Evolutionary conservation across 2,888 invertebrate genomes (phyloP), one percentile per base, ranked within the genome.

Genomic region (Andrena haemorrhoa): DNA sequence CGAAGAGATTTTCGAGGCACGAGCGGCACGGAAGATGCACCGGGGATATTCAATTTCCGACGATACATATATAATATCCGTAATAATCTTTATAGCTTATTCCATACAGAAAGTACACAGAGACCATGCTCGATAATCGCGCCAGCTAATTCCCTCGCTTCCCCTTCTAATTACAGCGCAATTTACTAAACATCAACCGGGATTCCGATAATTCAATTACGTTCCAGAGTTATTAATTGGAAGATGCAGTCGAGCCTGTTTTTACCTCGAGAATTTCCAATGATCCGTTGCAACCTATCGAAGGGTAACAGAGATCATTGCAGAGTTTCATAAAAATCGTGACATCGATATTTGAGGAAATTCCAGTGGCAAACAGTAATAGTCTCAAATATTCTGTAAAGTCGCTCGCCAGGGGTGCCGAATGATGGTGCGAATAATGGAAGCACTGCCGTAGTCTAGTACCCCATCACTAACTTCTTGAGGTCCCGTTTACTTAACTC

Each of bases 1-100:
- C 75, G 73, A 72, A 68, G 8, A 53, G 60, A 71, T 77, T 77
- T 77, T 53, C 66, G 53, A 31, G 66, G 35, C 51, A 66, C 49
- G 16, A 20, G 33, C 51, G 56, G 64, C 71, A 20, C 66, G 75
- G 71, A 71, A 71, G 75, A 71, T n/a, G 47, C 31, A 31, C 23
- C 23, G 35, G 12, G 23, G 61, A 73, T 66, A 77, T 77, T 73
- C 77, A 72, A 77, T 77, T 72, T 72, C 72, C 72, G 72, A 10
- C n/a, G 77, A 77, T 35, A 31, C 20, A 20, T 23, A 51, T 29
- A 41, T 64, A 73, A 73, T 66, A 51, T 66, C 60, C 60, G 41
- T 47, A 56, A 66, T 61, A 77, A 77, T 61, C 35, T 47, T 53
- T 29, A 31, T 23, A 33, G 29, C 35, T 31, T 29, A 31, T 31